Conservation (phyloP, 2,888 invertebrate genomes). For the Rhingia rostrata region DNA sequence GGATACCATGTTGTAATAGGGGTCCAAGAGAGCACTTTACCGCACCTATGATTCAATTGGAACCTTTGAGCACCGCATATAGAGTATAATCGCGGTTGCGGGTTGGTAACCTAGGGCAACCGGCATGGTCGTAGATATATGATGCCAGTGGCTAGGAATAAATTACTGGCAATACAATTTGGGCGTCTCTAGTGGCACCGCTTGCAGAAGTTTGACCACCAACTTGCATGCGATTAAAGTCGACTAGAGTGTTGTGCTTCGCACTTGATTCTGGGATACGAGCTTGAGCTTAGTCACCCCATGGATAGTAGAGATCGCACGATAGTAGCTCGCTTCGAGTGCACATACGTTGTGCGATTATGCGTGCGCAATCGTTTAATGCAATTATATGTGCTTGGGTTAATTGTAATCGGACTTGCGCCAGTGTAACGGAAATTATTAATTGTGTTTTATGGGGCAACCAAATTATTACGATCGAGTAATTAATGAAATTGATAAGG, state of each 20-base stretch:
- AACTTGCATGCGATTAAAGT: constrained; percentile 25
- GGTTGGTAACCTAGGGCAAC: constrained; percentile 51
- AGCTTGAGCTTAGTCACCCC: constrained; percentile 47
- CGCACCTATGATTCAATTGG: constrained; percentile 61
- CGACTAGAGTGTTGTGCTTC: constrained; percentile 10
- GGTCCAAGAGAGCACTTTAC: constrained; percentile 56
- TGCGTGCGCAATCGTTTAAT: constrained; percentile 53
- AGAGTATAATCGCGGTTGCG: constrained; percentile 10
- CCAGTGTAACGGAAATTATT: constrained; percentile 51
- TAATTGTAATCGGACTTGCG: constrained; percentile 37
- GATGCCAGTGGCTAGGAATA: constrained; percentile 70
- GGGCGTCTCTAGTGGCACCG: constrained; percentile 61
- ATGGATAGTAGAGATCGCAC: background rate
- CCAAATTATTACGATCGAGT: background rate
- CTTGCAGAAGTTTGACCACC: constrained; percentile 46
- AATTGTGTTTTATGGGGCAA: constrained; percentile 37
- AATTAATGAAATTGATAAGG: background rate
- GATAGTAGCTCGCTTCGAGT: constrained; percentile 11
- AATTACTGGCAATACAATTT: constrained; percentile 66
- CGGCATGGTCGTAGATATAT: constrained; percentile 16
- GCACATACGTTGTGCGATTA: constrained; percentile 8
- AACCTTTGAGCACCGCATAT: constrained; percentile 43
- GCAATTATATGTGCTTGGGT: constrained; percentile 32
- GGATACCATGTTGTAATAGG: constrained; percentile 57
- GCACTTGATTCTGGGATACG: constrained; percentile 39